Percentiles rank a stretch among this genome's conserved stretches.
Evolutionary conservation across 2,797 vertebrate genomes (phyloP).

Genomic region (Pogonophryne albipinna): DNA sequence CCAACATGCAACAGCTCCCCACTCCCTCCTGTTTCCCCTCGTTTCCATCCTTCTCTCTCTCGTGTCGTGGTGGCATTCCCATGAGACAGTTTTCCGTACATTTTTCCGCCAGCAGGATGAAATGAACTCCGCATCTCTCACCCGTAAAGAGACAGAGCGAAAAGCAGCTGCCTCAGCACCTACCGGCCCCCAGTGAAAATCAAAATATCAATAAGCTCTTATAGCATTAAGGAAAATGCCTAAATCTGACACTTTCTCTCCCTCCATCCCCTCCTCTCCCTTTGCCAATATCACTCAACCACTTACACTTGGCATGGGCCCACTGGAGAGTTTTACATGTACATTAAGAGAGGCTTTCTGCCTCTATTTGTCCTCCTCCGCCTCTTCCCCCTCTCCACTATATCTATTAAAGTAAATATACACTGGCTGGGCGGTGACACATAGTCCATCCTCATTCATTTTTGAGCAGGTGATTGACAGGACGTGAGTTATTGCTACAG

Average conservation of each 20-base stretch:
- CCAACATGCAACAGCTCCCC: conserved; percentile 13
- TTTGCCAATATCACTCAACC: conserved; percentile 88
- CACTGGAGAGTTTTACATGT: conserved; percentile 83
- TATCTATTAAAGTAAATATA: conserved; percentile 81
- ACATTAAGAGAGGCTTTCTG: conserved; percentile 80
- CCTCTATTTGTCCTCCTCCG: conserved; percentile 72
- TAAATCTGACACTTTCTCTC: conserved; percentile 85
- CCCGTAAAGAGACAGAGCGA: conserved; percentile 77
- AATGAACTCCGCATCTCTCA: conserved; percentile 78
- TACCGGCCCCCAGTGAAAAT: conserved; percentile 81
- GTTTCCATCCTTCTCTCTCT: conserved; percentile 3
- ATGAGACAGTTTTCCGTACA: conserved; percentile 73
- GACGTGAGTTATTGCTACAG: conserved; percentile 60
- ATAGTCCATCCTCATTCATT: conserved; percentile 81
- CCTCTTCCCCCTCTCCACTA: conserved; percentile 68
- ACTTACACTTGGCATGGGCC: conserved; percentile 84
- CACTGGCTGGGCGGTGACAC: conserved; percentile 67
- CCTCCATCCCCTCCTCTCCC: conserved; percentile 63
- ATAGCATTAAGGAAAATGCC: conserved; percentile 89
- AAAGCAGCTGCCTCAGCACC: conserved; percentile 85
- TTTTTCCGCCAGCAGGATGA: conserved; percentile 59
- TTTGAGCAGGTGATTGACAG: conserved; percentile 80
- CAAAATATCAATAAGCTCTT: conserved; percentile 91
- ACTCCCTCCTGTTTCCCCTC: neutral
- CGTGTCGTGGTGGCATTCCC: conserved; percentile 58